Base-by-base conservation (phyloP, 2,888 invertebrate genomes). In the Ceriagrion tenellum region DNA sequence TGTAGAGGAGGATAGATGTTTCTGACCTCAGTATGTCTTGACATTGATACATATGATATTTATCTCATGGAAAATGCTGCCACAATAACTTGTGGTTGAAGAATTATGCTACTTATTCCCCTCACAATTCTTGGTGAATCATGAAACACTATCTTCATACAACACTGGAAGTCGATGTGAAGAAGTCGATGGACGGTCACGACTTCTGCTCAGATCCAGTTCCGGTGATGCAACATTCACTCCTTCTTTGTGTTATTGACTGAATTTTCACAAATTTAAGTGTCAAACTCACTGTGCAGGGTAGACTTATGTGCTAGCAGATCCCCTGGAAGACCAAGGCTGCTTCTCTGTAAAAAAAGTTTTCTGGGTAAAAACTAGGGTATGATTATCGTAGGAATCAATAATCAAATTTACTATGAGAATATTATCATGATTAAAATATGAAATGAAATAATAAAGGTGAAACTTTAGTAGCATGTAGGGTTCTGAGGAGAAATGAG, bases 271-370 rank as follows among this genome's bases (percentile, higher is more conserved):
- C n/a, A 93, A 93, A 23, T 74, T 93, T 93, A 93, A 93, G 93
- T 69, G 93, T 93, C 93, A 93, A 93, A 93, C 93, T 93, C 93
- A 93, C 93, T 93, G 93, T 93, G 93, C 93, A 93, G 93, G 93
- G 93, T 93, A 69, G 93, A 93, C 40, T 93, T 93, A 55, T 93
- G 93, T 93, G 93, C 93, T 93, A 93, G 47, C n/a, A 93, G 93
- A 26, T 93, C 93, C 47, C 69, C 93, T 47, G 93, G 93, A 69
- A 93, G 93, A 93, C 93, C 93, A 47, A 93, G 93, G 56, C 93
- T 93, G 93, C 93, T 74, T 93, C 93, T 93, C 93, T 93, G 93
- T 18, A 55, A 74, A 47, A 89, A 89, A 55, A 55, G 55, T 55
- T 47, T 88, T 20, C 30, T 88, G 56, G 8, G 56, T 12, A 56